Conservation (phyloP, 2,888 invertebrate species). For the Drosophila hawaiiensis region DNA sequence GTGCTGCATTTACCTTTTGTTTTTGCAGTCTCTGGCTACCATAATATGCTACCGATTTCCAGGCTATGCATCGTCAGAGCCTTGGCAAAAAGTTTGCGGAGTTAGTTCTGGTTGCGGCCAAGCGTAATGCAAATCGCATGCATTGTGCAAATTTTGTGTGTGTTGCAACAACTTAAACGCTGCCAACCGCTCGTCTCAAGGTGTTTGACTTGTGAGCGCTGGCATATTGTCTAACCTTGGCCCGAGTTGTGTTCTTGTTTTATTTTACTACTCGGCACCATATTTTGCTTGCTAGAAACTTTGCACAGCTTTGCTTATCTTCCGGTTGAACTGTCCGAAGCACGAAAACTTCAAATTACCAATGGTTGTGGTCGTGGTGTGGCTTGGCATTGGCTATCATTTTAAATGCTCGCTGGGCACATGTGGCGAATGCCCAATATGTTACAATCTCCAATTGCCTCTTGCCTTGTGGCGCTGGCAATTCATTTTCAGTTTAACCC, state of each 20-base stretch:
- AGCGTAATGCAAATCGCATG: constrained; percentile 71
- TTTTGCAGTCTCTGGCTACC: constrained; percentile 45
- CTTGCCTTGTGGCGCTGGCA: constrained; percentile 48
- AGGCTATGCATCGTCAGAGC: constrained; percentile 24
- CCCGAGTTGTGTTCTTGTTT: constrained; percentile 52
- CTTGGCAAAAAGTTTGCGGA: constrained; percentile 3
- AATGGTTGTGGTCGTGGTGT: not conserved
- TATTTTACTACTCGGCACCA: constrained; percentile 40
- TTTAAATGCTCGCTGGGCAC: constrained; percentile 57
- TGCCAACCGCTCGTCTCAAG: constrained; percentile 7
- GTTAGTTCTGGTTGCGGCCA: constrained; percentile 35
- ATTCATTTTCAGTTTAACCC: constrained; percentile 68
- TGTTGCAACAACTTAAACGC: constrained; percentile 58
- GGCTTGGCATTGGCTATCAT: constrained; percentile 23
- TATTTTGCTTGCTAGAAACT: constrained; percentile 51
- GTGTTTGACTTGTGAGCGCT: constrained; percentile 72
- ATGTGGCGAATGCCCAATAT: constrained; percentile 71
- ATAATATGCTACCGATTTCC: constrained; percentile 71
- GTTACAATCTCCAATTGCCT: constrained; percentile 44
- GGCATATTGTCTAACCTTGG: constrained; percentile 70
- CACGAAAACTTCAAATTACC: constrained; percentile 25
- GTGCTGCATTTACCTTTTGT: constrained; percentile 55
- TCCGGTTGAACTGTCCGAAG: constrained; percentile 28
- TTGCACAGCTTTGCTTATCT: constrained; percentile 34
- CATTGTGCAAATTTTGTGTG: constrained; percentile 70